Percentiles rank a stretch among this genome's conserved stretches.
Conservation (phyloP, 37 sponge, comb jelly and placozoan genomes). For the Diacarnus erythraeanus region DNA sequence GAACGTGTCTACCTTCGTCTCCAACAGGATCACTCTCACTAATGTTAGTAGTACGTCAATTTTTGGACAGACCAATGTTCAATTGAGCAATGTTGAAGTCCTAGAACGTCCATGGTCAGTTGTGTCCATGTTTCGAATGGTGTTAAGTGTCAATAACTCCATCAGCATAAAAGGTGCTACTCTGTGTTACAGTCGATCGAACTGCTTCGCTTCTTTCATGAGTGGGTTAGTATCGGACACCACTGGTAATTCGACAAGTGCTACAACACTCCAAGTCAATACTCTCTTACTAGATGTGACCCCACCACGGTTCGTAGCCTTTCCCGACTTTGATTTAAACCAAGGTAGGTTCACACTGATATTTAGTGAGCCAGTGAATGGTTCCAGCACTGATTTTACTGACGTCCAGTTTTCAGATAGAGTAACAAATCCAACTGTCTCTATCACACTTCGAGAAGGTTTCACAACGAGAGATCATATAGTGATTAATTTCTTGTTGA, state of each 20-base stretch:
- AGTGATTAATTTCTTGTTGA: slow-evolving; percentile 31
- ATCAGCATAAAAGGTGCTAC: slow-evolving; percentile 19
- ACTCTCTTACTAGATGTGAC: slow-evolving; percentile 31
- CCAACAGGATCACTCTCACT: slow-evolving; percentile 1
- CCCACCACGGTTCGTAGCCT: slow-evolving; percentile 23
- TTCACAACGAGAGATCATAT: slow-evolving; percentile 31
- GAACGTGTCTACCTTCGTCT: slow-evolving; percentile 4
- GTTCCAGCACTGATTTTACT: slow-evolving; percentile 18
- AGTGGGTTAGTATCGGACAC: not conserved
- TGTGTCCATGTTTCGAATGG: not conserved
- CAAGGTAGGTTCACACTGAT: slow-evolving; percentile 32
- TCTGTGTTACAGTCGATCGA: slow-evolving; percentile 23
- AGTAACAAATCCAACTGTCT: not conserved
- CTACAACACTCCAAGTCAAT: not conserved
- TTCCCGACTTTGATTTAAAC: slow-evolving; percentile 34
- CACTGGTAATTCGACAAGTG: not conserved
- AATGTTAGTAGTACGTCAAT: not conserved
- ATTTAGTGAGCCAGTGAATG: slow-evolving; percentile 44
- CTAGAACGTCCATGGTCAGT: not conserved
- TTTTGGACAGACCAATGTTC: not conserved
- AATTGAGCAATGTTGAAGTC: not conserved
- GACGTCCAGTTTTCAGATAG: slow-evolving; percentile 9
- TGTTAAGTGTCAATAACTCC: slow-evolving; percentile 2
- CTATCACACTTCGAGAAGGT: slow-evolving; percentile 29
- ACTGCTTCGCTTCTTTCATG: slow-evolving; percentile 25